Evolutionary conservation across 2,888 invertebrate genomes (phyloP), one percentile per base, ranked within the genome.

Genomic region (Heteropelma amictum): DNA sequence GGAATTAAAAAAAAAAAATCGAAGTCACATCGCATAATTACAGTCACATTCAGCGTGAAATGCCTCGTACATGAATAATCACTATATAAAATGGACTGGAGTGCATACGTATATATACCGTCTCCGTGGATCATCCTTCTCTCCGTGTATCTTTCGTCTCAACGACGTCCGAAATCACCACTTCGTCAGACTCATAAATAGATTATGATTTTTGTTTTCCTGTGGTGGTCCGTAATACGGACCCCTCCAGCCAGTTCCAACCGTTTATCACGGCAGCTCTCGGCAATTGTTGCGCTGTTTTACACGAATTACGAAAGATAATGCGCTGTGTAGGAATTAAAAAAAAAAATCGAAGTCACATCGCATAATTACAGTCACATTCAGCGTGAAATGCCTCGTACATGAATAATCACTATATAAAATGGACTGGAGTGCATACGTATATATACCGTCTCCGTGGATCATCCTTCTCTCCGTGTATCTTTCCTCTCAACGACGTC

Each of bases 161-260:
- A 60, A 21, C 60, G 38, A 49, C 65, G 47, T 51, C 45, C 60
- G 53, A 61, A 51, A 54, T 47, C 21, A 26, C 26, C 30, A 12
- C 47, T 33, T n/a, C 51, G 58, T 47, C 53, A 26, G 60, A 23
- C 60, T 53, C 47, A 70, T 54, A 60, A 70, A 61, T 65, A 47
- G 19, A 61, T 73, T 73, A 73, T 74, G 60, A 70, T 74, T 74
- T 70, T 74, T 74, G 8, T 65, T 70, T 60, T 74, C 74, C 70
- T 69, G 58, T 54, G 38, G 26, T 28, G 53, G 21, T 47, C 42
- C 45, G n/a, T n/a, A 30, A 42, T 26, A n/a, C 54, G 5, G 8
- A n/a, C n/a, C n/a, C n/a, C n/a, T 12, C 8, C 10, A 21, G 23
- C n/a, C 60, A 2, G 12, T 45, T 33, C 45, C 47, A 60, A 42